Evolutionary conservation across 2,113 vertebrate species (phyloP).

Genomic region (Laterallus jamaicensis): DNA sequence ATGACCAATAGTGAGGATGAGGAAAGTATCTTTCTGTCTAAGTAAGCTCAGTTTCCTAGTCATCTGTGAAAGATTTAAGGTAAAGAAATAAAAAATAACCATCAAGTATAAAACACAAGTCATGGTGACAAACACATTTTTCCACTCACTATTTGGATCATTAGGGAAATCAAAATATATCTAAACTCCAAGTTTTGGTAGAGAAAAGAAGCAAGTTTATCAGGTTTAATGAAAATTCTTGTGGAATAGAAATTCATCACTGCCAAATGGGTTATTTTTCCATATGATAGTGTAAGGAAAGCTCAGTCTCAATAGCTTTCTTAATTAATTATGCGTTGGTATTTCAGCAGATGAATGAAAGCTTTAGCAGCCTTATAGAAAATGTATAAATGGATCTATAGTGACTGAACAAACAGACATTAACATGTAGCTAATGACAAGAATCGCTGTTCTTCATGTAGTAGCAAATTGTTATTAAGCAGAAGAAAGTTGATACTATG

Average conservation of each 20-base stretch:
- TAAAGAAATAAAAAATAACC: neutral
- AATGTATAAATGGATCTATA: neutral
- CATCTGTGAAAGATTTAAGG: neutral
- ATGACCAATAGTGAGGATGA: neutral
- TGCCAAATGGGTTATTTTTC: constrained; percentile 52
- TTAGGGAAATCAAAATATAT: constrained; percentile 19
- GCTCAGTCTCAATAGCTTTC: constrained; percentile 41
- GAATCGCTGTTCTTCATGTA: neutral
- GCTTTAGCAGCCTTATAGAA: neutral
- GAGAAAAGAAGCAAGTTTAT: constrained; percentile 33
- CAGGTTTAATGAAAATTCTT: constrained; percentile 46
- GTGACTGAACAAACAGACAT: neutral
- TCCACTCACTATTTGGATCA: neutral
- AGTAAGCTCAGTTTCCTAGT: neutral
- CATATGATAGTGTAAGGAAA: constrained; percentile 38
- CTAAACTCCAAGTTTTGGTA: constrained; percentile 15
- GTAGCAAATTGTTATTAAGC: neutral
- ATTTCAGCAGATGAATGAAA: constrained; percentile 16
- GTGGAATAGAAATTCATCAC: constrained; percentile 39
- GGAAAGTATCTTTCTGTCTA: neutral
- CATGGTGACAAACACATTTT: constrained; percentile 8
- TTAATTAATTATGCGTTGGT: constrained; percentile 58
- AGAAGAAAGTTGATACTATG: neutral
- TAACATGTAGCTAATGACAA: neutral
- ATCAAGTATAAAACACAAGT: neutral